These are phyloP conservation scores for Hippasteria phrygiana DNA, from an alignment of 53 echinoderm and acorn worm genomes.

Conservation along the genomic window DNA sequence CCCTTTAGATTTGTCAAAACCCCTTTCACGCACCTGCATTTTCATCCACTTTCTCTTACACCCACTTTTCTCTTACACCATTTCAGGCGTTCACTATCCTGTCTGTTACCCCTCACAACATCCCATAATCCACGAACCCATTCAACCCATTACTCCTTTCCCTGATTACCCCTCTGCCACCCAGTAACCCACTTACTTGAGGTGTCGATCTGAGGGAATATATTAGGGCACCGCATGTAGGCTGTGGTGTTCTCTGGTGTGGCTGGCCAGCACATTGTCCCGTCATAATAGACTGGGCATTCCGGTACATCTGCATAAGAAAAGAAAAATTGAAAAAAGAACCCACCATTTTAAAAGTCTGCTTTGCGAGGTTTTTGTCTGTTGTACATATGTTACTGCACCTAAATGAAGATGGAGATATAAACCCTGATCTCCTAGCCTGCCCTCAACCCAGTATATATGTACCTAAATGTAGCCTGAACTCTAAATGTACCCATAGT, in stretches of 20 bases:
- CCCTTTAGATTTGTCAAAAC: no score
- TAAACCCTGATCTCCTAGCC: no score
- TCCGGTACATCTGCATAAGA: background rate
- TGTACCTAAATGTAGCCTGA: no score
- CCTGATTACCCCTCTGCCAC: background rate
- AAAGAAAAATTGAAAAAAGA: background rate
- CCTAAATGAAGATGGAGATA: no score
- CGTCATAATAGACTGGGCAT: slow-evolving; percentile 46
- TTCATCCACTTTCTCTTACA: background rate
- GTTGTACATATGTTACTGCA: no score
- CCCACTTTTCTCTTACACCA: background rate
- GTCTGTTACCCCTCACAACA: background rate
- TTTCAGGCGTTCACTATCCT: background rate
- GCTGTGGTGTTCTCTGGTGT: slow-evolving; percentile 37
- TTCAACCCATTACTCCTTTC: background rate
- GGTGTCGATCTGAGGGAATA: slow-evolving; percentile 56
- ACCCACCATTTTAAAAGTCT: no score
- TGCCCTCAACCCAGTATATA: no score
- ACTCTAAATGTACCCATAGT: no score
- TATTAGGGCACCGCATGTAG: slow-evolving; percentile 27
- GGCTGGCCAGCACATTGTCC: slow-evolving; percentile 60
- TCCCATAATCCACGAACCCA: background rate
- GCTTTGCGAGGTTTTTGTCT: no score
- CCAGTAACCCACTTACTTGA: slow-evolving; percentile 1
- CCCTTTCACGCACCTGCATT: no score